Evolutionary conservation across 2,888 invertebrate species (phyloP).

Genomic region (Adineta ricciae): DNA sequence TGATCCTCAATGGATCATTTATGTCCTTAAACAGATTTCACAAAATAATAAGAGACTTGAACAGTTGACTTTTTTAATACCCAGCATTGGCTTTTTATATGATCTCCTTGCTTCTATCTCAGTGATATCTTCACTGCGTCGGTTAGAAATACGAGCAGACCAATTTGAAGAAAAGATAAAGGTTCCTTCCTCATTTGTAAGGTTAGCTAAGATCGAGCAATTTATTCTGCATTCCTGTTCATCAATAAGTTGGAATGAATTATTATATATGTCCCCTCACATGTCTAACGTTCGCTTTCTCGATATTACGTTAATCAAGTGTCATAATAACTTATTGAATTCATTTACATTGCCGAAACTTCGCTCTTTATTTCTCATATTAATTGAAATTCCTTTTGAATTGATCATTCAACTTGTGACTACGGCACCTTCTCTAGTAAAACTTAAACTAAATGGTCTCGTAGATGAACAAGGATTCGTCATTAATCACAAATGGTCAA

Average conservation of each 20-base stretch:
- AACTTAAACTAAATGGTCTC: not conserved
- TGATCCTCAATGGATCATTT: not conserved
- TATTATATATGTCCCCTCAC: not conserved
- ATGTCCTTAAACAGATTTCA: not conserved
- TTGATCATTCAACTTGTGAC: not conserved
- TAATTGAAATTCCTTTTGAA: not conserved
- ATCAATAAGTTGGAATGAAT: not conserved
- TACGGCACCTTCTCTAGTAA: not conserved
- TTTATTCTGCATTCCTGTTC: not conserved
- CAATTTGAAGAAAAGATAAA: not conserved
- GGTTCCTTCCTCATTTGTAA: not conserved
- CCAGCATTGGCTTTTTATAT: not conserved
- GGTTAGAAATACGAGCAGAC: not conserved
- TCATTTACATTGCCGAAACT: not conserved
- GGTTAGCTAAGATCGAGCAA: not conserved
- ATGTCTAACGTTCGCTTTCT: not conserved
- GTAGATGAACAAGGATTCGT: not conserved
- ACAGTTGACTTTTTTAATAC: not conserved
- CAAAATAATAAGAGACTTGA: not conserved
- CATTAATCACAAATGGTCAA: not conserved
- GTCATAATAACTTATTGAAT: not conserved
- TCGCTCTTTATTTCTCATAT: not conserved
- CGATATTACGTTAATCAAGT: not conserved
- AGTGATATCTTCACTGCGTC: not conserved
- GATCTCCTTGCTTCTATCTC: not conserved